A percentile compares a stretch with the other conserved stretches of the same genome.
phyloP scores from a whole-genome alignment of 37 sponge, comb jelly and placozoan species.

The Aphrocallistes beatrix region DNA sequence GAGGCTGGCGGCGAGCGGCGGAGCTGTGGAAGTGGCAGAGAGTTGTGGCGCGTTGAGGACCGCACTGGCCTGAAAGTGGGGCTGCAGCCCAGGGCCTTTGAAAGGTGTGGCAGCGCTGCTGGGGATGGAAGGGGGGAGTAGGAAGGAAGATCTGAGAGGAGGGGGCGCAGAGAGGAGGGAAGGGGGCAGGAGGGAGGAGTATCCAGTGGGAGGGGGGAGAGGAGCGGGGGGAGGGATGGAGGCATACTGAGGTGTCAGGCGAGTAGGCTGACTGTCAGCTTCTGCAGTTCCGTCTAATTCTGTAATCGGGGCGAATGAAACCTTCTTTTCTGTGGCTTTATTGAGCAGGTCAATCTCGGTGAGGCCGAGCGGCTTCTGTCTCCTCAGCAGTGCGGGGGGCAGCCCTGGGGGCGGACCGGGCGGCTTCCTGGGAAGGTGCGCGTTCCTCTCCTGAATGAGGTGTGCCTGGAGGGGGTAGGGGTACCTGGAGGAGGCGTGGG shows the following conservation, averaged over 20 bases:
- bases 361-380: neutral
- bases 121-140: neutral
- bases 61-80: neutral
- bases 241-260: neutral
- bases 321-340: neutral
- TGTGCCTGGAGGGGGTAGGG: neutral
- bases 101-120: neutral
- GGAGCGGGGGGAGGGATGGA: neutral
- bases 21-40: conserved; percentile 18
- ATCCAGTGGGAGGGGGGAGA: neutral
- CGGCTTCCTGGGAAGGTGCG: conserved; percentile 11
- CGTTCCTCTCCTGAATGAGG: neutral
- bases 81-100: neutral
- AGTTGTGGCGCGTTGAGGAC: neutral
- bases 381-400: conserved; percentile 26
- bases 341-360: neutral
- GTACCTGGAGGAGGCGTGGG: neutral
- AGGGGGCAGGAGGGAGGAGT: too few species aligned
- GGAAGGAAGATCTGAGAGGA: neutral
- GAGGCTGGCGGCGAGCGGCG: neutral
- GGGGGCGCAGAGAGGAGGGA: neutral
- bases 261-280: neutral
- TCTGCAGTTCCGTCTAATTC: neutral
- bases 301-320: neutral
- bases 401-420: conserved; percentile 42